Evolutionary conservation across 64 coral and sea anemone species (phyloP).

Genomic region (Pocillopora damicornis): DNA sequence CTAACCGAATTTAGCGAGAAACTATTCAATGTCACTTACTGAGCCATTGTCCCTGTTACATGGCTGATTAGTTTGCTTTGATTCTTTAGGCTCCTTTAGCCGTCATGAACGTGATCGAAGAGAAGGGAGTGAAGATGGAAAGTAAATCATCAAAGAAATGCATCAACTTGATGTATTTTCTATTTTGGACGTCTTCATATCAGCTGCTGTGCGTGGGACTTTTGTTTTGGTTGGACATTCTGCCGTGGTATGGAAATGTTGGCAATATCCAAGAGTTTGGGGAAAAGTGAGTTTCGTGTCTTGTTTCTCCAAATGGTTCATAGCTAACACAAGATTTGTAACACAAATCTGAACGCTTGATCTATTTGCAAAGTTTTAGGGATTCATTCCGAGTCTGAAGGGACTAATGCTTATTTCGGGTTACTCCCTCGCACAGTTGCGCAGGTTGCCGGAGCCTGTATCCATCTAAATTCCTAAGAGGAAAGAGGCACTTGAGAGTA

Average conservation of each 20-base stretch:
- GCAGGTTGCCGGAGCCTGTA: too few relatives aligned
- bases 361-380: not conserved
- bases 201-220: slow-evolving; percentile 57
- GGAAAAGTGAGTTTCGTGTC: slow-evolving; percentile 67
- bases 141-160: slow-evolving; percentile 42
- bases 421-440: too few relatives aligned
- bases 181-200: slow-evolving; percentile 91
- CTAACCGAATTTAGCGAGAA: too few relatives aligned
- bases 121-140: slow-evolving; percentile 84
- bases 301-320: not conserved
- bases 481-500: too few relatives aligned
- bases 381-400: not conserved
- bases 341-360: too few relatives aligned
- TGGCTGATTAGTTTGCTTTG: too few relatives aligned
- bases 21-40: too few relatives aligned
- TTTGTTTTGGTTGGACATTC: slow-evolving; percentile 84
- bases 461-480: too few relatives aligned
- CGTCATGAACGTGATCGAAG: slow-evolving; percentile 78
- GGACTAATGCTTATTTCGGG: too few relatives aligned
- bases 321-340: not conserved
- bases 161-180: slow-evolving; percentile 73
- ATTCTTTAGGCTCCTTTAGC: slow-evolving; percentile 57
- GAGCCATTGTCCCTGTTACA: too few relatives aligned
- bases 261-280: slow-evolving; percentile 76
- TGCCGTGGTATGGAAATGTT: slow-evolving; percentile 86